phyloP scores from a whole-genome alignment of 2,888 invertebrate genomes.

The Thymelicus sylvestris region DNA sequence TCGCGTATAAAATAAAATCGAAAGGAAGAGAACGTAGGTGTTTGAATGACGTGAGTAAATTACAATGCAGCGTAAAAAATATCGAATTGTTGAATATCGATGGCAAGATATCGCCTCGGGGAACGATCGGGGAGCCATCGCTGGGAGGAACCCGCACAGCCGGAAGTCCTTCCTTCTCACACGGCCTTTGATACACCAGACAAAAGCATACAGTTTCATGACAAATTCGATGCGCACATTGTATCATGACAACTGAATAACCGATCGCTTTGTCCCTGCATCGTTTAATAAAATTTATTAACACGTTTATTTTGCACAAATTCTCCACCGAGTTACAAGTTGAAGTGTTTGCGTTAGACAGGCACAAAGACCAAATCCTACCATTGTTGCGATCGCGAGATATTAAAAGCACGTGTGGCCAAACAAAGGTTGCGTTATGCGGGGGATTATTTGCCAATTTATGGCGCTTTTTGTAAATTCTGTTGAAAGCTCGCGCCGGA shows the following conservation, averaged over 20 bases:
- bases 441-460: constrained; percentile 85
- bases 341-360: constrained; percentile 79
- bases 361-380: constrained; percentile 79
- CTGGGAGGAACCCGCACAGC: constrained; percentile 55
- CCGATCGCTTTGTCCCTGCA: constrained; percentile 59
- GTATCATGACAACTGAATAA: constrained; percentile 65
- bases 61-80: constrained; percentile 59
- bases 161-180: constrained; percentile 82
- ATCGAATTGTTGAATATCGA: constrained; percentile 66
- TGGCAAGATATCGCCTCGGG: constrained; percentile 75
- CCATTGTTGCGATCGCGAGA: constrained; percentile 71
- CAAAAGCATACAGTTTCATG: constrained; percentile 73
- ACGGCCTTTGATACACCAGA: constrained; percentile 65
- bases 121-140: constrained; percentile 60
- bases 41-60: constrained; percentile 41
- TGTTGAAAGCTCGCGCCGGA: constrained; percentile 80
- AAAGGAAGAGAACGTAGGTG: constrained; percentile 36
- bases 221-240: constrained; percentile 80
- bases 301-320: constrained; percentile 51
- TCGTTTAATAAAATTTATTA: constrained; percentile 81
- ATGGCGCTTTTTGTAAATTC: constrained; percentile 83
- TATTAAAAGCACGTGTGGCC: constrained; percentile 85
- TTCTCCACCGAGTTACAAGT: constrained; percentile 51
- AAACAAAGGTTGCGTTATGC: constrained; percentile 85
- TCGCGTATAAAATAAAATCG: constrained; percentile 14